phyloP scores from a whole-genome alignment of 2,888 invertebrate genomes.

The Ellobium chinense region DNA sequence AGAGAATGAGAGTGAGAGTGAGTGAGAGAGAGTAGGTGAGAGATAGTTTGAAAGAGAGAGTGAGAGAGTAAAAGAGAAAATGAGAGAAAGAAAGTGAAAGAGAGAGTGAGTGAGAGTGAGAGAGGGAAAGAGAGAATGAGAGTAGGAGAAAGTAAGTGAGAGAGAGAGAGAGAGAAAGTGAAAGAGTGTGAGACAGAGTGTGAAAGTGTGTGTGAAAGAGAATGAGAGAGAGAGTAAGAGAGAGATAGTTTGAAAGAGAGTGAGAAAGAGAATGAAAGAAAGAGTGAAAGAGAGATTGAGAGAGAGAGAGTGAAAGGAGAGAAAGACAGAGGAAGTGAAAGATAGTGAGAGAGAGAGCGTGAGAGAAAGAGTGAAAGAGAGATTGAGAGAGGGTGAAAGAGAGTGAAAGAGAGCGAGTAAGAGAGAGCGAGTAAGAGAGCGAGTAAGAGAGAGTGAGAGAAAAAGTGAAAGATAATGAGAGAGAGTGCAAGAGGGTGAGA shows the following conservation, averaged over 20 bases:
- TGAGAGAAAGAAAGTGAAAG: conserved; percentile 17
- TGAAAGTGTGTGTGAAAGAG: neutral
- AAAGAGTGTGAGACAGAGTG: neutral
- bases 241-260: too few species aligned
- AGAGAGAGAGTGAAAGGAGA: too few species aligned
- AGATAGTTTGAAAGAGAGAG: neutral
- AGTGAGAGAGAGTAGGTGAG: neutral
- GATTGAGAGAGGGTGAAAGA: neutral
- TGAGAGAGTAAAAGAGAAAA: neutral
- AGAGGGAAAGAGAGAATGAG: too few species aligned
- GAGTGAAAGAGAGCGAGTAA: neutral
- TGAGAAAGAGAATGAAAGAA: too few species aligned
- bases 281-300: too few species aligned
- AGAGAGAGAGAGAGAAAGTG: conserved; percentile 5
- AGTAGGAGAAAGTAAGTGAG: too few species aligned
- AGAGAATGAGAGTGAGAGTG: neutral
- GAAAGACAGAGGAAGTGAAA: neutral
- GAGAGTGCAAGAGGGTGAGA: neutral
- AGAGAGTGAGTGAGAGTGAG: conserved; percentile 29
- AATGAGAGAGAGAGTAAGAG: too few species aligned
- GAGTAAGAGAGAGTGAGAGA: too few species aligned
- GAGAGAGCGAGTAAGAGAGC: neutral
- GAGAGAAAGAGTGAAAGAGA: neutral
- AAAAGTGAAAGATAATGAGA: too few species aligned
- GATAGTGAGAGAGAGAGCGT: neutral